phyloP scores from a whole-genome alignment of 2,797 vertebrate genomes.

The Macroramphosus scolopax region DNA sequence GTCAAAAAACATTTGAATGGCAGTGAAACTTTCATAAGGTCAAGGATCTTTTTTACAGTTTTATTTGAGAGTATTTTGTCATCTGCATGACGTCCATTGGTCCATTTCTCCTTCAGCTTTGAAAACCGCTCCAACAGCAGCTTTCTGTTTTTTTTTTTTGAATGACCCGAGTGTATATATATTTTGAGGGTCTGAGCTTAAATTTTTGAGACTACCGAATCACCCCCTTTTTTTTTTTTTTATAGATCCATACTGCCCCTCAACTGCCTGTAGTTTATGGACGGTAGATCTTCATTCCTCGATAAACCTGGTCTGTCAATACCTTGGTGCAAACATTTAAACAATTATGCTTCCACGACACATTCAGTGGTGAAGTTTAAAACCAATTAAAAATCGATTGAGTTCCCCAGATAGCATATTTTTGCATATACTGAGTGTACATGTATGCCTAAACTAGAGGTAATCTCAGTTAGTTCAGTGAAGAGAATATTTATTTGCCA shows the following conservation, averaged over 20 bases:
- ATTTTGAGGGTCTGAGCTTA: conserved; percentile 33
- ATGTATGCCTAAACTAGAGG: conserved; percentile 24
- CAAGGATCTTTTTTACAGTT: conserved; percentile 26
- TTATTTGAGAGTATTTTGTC: conserved; percentile 50
- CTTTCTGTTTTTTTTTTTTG: conserved; percentile 38
- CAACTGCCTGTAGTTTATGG: conserved; percentile 8
- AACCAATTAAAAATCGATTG: neutral
- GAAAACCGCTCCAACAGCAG: conserved; percentile 24
- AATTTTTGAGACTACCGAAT: conserved; percentile 20
- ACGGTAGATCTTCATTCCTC: conserved; percentile 2
- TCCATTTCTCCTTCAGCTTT: conserved; percentile 20
- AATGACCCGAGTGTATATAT: conserved; percentile 21
- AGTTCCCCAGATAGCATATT: conserved; percentile 13
- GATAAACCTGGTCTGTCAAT: conserved; percentile 1
- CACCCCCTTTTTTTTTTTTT: conserved; percentile 23
- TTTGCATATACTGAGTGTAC: conserved; percentile 29
- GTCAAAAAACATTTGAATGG: conserved; percentile 17
- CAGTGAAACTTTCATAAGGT: conserved; percentile 29
- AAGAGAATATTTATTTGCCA: conserved; percentile 55
- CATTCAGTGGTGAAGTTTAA: neutral
- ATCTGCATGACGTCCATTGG: conserved; percentile 56
- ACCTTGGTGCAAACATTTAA: conserved; percentile 1
- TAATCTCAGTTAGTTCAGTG: conserved; percentile 29
- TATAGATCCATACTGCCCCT: conserved; percentile 7
- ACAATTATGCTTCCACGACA: conserved; percentile 1